Evolutionary conservation across 2,797 vertebrate species (phyloP), one percentile per base, ranked within the genome.

Genomic region (Rachycentron canadum): DNA sequence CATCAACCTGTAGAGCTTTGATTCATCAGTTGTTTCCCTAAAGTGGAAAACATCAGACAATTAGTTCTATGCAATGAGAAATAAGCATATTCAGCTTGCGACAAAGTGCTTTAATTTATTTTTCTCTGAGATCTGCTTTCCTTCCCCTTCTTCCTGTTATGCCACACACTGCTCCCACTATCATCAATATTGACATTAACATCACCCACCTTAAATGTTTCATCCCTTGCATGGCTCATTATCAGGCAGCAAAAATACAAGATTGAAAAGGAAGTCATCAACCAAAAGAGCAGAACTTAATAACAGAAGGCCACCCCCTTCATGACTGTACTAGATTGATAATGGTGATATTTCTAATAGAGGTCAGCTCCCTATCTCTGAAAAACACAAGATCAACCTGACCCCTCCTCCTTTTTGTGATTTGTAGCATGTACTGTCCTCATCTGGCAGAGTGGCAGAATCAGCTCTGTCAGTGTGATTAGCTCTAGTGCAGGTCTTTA

Each of bases 231-330:
- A 70, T 65, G 68, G 70, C 63, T 40, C 52, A 82, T 94, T 91
- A 91, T 86, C 84, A 86, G 69, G 83, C 79, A 78, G 87, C 81
- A 68, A 64, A 71, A 61, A 69, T 65, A 60, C 34, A 75, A 72
- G 70, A 84, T 69, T 75, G 77, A 55, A 88, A 90, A 81, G 86
- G 69, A 76, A 68, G 57, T 73, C 38, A 40, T 70, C 57, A 62
- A 71, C 78, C 28, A 34, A 83, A 81, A 88, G 85, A 81, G 81
- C 83, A 87, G 63, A 76, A 41, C 65, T 81, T 82, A 88, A 80
- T 82, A 90, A 83, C 75, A 86, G 75, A 75, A 77, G 81, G 73
- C 65, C 65, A 69, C 76, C 76, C 72, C 64, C 82, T 85, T 73
- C 75, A 41, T 69, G 77, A 82, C 76, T 79, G 82, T 79, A 75